These are phyloP conservation scores for Tetheella fluctuosa DNA, from an alignment of 2,888 invertebrate species.

Conservation along the genomic window DNA sequence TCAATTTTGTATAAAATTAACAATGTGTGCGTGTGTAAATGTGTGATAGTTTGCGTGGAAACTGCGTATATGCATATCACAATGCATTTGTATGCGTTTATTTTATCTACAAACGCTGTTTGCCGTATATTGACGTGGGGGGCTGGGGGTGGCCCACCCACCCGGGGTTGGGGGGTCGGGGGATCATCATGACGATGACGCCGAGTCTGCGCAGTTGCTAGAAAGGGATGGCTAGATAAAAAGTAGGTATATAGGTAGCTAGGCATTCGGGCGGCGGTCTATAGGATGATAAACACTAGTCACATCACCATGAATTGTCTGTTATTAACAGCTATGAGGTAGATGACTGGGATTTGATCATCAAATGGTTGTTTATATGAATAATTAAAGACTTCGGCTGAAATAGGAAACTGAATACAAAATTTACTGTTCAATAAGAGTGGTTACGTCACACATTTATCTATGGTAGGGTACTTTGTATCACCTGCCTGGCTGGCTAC, in stretches of 20 bases:
- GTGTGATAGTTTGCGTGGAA: conserved; percentile 33
- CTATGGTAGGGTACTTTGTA: no score
- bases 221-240: conserved; percentile 61
- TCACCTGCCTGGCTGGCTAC: no score
- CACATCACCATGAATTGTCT: conserved; percentile 51
- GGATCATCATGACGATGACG: conserved; percentile 72
- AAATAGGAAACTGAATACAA: neutral
- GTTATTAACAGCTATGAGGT: conserved; percentile 31
- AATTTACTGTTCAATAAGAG: neutral
- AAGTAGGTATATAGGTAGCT: conserved; percentile 49
- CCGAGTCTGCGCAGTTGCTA: conserved; percentile 70
- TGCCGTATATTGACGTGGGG: conserved; percentile 73
- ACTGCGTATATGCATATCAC: conserved; percentile 22
- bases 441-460: no score
- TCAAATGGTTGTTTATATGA: conserved; percentile 1
- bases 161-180: conserved; percentile 27
- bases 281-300: conserved; percentile 54
- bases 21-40: conserved; percentile 36
- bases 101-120: conserved; percentile 71
- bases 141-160: conserved; percentile 26
- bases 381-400: neutral
- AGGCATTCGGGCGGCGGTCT: conserved; percentile 28
- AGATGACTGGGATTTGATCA: neutral
- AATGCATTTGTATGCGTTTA: conserved; percentile 53
- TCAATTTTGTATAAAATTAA: conserved; percentile 73